Evolutionary conservation across 2,113 vertebrate species (phyloP).

Genomic region (cattle (Bos taurus)): ARS-UCD2.0 NC_037347.1:43763001-43763500

Average conservation of each 20-base stretch:
- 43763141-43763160: background rate
- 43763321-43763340: background rate
- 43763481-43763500: background rate
- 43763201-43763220: background rate
- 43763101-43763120: background rate
- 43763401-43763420: background rate
- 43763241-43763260: background rate
- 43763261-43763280: background rate
- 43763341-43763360: background rate
- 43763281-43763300: background rate
- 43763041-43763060: background rate
- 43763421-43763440: background rate
- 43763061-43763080: background rate
- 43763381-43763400: background rate
- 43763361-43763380: no score
- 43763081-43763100: background rate
- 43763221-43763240: background rate
- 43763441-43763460: background rate
- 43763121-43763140: background rate
- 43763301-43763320: background rate
- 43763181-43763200: background rate
- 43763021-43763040: background rate
- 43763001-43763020: background rate
- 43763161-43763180: conserved; percentile 6
- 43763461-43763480: accelerated